phyloP scores from a whole-genome alignment of 2,113 vertebrate genomes.

The Daphoenositta chrysoptera region DNA sequence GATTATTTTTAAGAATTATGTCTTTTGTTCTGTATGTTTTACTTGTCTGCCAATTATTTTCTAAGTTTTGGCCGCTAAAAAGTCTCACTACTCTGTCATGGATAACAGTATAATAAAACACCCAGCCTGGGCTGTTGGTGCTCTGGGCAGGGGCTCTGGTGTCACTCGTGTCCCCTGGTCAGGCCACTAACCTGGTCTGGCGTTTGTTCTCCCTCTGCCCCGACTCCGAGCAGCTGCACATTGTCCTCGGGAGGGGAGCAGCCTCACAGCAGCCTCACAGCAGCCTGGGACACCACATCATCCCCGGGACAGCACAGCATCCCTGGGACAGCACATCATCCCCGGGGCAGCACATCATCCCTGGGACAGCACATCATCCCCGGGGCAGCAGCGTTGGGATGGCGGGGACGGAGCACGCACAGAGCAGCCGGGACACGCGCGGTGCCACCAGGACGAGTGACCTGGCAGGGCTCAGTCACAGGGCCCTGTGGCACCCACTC shows the following conservation, averaged over 20 bases:
- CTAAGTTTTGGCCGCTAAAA: not conserved
- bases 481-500: not conserved
- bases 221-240: accelerated
- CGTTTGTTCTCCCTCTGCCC: accelerated
- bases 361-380: not conserved
- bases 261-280: not conserved
- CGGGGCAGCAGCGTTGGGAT: not conserved
- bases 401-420: accelerated
- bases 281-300: not conserved
- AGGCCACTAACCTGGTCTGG: not conserved
- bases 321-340: not conserved
- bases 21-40: not conserved
- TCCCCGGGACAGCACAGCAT: too few relatives aligned
- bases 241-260: accelerated
- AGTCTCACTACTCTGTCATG: not conserved
- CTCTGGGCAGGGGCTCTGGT: not conserved
- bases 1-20: conserved; percentile 2
- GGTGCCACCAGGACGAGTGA: not conserved
- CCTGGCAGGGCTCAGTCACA: accelerated
- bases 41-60: not conserved
- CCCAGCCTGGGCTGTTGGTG: not conserved
- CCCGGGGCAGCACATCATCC: not conserved
- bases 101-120: not conserved
- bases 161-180: accelerated
- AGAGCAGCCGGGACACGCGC: accelerated